Percentiles rank a stretch among this genome's conserved stretches.
These are phyloP conservation scores for Stenotaenia linearis DNA, from an alignment of 2,888 invertebrate genomes.

Conservation along the genomic window DNA sequence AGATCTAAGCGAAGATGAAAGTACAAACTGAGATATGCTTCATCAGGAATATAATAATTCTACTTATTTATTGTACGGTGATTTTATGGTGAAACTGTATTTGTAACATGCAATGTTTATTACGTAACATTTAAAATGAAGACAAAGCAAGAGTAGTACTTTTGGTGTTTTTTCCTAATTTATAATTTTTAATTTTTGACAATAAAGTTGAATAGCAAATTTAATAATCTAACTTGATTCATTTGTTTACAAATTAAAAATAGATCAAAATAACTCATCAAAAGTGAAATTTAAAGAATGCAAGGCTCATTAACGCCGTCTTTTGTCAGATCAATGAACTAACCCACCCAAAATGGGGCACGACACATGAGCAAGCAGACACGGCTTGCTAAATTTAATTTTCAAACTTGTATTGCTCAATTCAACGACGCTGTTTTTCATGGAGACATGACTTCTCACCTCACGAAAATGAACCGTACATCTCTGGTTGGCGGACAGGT, in stretches of 20 bases:
- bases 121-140: not conserved
- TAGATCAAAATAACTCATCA: no score
- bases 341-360: not conserved
- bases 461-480: not conserved
- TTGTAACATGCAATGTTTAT: not conserved
- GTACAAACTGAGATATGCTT: slow-evolving; percentile 24
- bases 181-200: not conserved
- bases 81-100: not conserved
- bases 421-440: not conserved
- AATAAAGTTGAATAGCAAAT: not conserved
- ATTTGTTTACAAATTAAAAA: no score
- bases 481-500: not conserved
- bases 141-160: not conserved
- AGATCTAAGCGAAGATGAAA: slow-evolving; percentile 36
- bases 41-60: not conserved
- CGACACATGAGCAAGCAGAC: not conserved
- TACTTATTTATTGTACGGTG: slow-evolving; percentile 4
- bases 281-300: not conserved
- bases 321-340: not conserved
- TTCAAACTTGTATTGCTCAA: not conserved
- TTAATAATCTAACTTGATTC: no score
- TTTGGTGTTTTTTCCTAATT: not conserved
- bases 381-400: not conserved
- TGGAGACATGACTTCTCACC: not conserved
- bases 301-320: not conserved